Conservation (phyloP, 2,797 vertebrate genomes). For the Uromys caudimaculatus region DNA sequence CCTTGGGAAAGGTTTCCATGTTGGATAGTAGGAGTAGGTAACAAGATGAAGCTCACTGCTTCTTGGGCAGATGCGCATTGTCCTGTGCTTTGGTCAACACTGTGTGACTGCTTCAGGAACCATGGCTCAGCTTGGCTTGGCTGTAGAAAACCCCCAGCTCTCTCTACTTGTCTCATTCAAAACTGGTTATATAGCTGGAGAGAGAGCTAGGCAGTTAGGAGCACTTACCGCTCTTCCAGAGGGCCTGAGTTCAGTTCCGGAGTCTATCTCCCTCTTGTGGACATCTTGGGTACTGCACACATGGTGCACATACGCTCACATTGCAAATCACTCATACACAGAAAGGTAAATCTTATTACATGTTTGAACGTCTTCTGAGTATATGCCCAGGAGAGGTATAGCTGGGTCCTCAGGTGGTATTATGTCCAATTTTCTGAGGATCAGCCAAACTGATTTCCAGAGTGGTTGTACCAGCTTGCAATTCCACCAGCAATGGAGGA, state of each 20-base stretch:
- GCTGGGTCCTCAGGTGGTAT: too few species aligned
- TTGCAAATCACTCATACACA: background rate
- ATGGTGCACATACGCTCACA: background rate
- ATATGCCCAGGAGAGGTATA: too few species aligned
- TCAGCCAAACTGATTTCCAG: too few species aligned
- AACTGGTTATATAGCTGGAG: background rate
- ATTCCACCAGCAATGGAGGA: too few species aligned
- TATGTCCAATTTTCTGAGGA: too few species aligned
- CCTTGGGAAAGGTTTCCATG: background rate
- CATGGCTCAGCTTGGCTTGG: background rate
- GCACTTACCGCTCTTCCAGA: background rate
- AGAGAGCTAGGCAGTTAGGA: background rate
- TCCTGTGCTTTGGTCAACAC: background rate
- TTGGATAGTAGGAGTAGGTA: background rate
- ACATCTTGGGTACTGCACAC: background rate
- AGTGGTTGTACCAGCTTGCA: too few species aligned
- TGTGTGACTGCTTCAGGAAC: background rate
- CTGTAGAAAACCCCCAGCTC: background rate
- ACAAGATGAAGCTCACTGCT: background rate
- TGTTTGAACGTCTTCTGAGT: too few species aligned
- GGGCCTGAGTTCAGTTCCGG: background rate
- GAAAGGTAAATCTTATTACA: background rate
- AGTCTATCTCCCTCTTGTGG: background rate
- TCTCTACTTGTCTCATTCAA: background rate
- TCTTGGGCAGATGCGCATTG: too few species aligned